Conservation (phyloP, 2,888 invertebrate genomes). For the Acrobasis consociella region DNA sequence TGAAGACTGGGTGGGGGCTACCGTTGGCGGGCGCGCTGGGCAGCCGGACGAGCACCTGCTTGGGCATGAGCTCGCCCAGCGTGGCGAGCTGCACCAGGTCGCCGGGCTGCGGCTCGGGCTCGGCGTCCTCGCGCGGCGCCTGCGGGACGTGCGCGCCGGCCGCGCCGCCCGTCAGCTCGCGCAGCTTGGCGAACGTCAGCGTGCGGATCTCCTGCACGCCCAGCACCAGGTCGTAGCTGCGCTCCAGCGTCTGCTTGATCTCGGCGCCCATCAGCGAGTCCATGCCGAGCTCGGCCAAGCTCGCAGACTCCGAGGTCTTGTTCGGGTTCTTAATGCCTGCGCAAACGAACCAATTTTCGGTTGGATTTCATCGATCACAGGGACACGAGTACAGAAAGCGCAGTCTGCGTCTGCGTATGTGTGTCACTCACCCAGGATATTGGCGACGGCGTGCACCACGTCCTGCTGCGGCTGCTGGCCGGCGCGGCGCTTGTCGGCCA, state of each 20-base stretch:
- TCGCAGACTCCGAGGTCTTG: conserved; percentile 88
- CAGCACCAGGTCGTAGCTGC: conserved; percentile 94
- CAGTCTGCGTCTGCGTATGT: too few relatives aligned
- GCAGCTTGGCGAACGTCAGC: conserved; percentile 90
- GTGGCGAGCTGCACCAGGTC: conserved; percentile 74
- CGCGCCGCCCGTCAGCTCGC: conserved; percentile 77
- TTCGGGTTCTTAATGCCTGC: conserved; percentile 92
- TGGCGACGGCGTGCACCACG: conserved; percentile 91
- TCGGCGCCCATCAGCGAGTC: conserved; percentile 99
- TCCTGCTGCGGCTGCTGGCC: conserved; percentile 78
- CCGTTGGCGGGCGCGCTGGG: conserved; percentile 69
- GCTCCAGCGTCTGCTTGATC: conserved; percentile 97
- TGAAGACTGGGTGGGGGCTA: conserved; percentile 27
- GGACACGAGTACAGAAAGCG: too few relatives aligned
- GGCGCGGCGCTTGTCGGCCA: conserved; percentile 91
- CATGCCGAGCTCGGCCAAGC: conserved; percentile 97
- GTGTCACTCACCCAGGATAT: conserved; percentile 87
- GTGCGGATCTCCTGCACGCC: conserved; percentile 95
- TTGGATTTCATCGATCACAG: too few relatives aligned
- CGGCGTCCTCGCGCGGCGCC: conserved; percentile 40
- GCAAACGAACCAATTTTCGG: too few relatives aligned
- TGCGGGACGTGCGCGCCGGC: conserved; percentile 28
- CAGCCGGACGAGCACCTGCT: conserved; percentile 86
- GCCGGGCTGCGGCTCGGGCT: conserved; percentile 58
- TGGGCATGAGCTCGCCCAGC: conserved; percentile 87